Base-by-base conservation (phyloP, 2,113 vertebrate genomes). In the Pomatostomus ruficeps region DNA sequence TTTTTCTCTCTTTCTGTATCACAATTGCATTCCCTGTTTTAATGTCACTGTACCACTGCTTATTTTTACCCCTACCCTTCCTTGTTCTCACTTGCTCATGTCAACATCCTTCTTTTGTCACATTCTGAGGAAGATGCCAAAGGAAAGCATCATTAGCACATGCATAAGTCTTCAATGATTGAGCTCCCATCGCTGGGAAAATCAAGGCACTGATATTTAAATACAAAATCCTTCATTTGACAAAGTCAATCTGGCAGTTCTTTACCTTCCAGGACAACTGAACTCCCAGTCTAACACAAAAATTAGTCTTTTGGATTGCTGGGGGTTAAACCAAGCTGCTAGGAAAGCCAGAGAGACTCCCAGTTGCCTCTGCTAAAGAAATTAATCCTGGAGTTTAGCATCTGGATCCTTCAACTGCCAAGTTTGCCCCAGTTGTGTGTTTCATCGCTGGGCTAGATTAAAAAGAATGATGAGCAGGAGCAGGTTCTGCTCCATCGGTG, bases 301-400 rank as follows among this genome's bases (percentile, higher is more conserved):
- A 93, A 95, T 72, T 70, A 97, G 76, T 11, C 17, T 93, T 95
- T 92, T 89, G 95, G 93, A 71, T 74, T 70, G 29, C 31, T 54
- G 79, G 26, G 95, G 81, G 97, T 98, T 98, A 98, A 98, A 89
- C 10, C 48, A 85, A 86, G 73, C 96, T 94, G 89, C 85, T 87
- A 96, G 85, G 31, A 96, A 97, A 96, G 74, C 80, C 80, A 86
- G 67, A 79, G 71, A 97, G 74, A 96, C 82, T 98, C 98, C 97
- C 97, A 97, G 82, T 97, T 91, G 97, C 72, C 93, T 93, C 55
- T 54, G 74, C 89, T 97, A 93, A 88, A 92, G 94, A 97, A 98
- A 98, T 98, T 98, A 98, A 97, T 98, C 97, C 97, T 97, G 92
- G 95, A 98, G 96, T 94, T 98, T 97, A 98, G 97, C 98, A 98